Base-by-base conservation (phyloP, 2,888 invertebrate genomes). In the Oxytorus armatus region DNA sequence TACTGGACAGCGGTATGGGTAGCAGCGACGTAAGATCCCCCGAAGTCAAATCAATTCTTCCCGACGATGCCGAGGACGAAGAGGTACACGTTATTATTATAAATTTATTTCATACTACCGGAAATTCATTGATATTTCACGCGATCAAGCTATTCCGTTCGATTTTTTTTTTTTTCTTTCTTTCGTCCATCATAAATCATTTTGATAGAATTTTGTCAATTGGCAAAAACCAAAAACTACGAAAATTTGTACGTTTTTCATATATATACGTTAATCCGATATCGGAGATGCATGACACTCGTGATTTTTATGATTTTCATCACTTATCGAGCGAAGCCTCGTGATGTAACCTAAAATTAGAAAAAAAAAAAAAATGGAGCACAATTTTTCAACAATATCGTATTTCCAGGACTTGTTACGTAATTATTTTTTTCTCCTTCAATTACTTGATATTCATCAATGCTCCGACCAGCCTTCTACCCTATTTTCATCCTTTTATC, bases 1-100 rank as follows among this genome's bases (percentile, higher is more conserved):
- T 81, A 42, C 78, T 88, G 72, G 91, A 91, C 81, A 90, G 90
- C 88, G 90, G 90, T 79, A 90, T 91, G 90, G 90, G 87, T 61
- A 90, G 88, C 85, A 90, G 89, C 85, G 90, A 90, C 80, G 87
- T 86, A 39, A 86, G 87, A 61, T 90, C 91, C 36, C 90, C 91
- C 47, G 91, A 91, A 84, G 84, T 89, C n/a, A 90, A 90, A 84
- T 86, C 88, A 33, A 82, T 89, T 79, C 85, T 90, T 74, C 88
- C 88, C n/a, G 89, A 90, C 21, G 90, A 89, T 44, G 88, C 87
- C 3, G 90, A 90, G 65, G 85, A 87, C 47, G 91, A 91, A 29
- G 91, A 91, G 85, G 90, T 89, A 84, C 66, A 72, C 70, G 14
- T 51, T 8, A 66, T 39, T 11, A 42, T 3, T 1, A 57, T 5